Conservation (phyloP, 1,140 invertebrate species). For the Drosophila sechellia region DNA sequence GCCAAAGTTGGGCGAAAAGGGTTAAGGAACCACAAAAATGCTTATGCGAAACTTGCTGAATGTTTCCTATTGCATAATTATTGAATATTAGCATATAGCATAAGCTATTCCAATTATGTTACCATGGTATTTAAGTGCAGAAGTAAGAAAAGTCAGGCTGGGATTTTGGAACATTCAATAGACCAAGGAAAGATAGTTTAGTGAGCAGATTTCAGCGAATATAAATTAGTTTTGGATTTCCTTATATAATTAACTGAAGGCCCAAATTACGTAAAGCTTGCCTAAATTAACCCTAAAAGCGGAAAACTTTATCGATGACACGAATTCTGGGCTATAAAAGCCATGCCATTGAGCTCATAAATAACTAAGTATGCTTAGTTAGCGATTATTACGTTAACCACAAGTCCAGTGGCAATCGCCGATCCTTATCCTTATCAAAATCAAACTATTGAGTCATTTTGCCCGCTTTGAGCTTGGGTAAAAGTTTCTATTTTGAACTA, state of each 20-base stretch:
- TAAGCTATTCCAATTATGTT: too few relatives aligned
- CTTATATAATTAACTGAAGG: neutral
- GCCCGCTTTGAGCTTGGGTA: neutral
- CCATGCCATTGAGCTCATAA: slow-evolving; percentile 17
- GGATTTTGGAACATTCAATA: too few relatives aligned
- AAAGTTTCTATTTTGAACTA: neutral
- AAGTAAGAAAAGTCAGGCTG: too few relatives aligned
- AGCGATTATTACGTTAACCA: slow-evolving; percentile 23
- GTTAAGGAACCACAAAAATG: neutral
- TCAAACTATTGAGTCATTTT: slow-evolving; percentile 20
- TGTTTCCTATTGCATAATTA: neutral
- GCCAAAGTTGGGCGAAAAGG: neutral
- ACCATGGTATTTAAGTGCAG: too few relatives aligned
- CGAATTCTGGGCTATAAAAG: slow-evolving; percentile 11
- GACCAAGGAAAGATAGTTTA: too few relatives aligned
- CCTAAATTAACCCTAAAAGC: neutral
- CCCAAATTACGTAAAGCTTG: neutral
- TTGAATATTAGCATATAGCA: too few relatives aligned
- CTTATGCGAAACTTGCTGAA: neutral
- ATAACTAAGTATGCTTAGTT: slow-evolving; percentile 17
- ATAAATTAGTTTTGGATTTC: too few relatives aligned
- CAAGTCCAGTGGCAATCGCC: slow-evolving; percentile 24
- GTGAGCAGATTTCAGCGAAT: too few relatives aligned
- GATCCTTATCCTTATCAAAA: slow-evolving; percentile 43
- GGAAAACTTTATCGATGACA: neutral